Evolutionary conservation across 2,888 invertebrate genomes (phyloP), one percentile per base, ranked within the genome.

Genomic region (Julus scanicus): DNA sequence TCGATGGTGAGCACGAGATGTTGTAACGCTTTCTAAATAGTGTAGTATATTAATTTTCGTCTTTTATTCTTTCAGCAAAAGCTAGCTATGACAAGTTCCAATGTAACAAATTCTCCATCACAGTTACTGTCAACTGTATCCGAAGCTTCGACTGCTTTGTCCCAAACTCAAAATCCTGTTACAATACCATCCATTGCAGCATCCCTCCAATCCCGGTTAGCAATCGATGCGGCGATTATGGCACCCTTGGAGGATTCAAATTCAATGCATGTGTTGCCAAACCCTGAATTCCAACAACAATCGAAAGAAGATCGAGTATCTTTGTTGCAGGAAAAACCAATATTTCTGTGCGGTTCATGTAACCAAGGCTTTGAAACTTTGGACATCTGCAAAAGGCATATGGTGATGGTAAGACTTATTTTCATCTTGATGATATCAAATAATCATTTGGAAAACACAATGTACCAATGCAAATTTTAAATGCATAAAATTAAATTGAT

Each of bases 271-370:
- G 49, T 20, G 44, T 0, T 11, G 4, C 40, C 6, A 37, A 6
- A 20, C 37, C 13, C 37, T 39, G 37, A 80, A 5, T 85, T n/a
- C 1, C 48, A 85, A 2, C 44, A 11, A 9, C 2, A 37, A 11
- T 0, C 13, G 2, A 13, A 80, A 37, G 80, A 80, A 39, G 13
- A 13, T 13, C 29, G 39, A 87, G 44, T n/a, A 29, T 17, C 44
- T 86, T 4, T 57, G 20, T 17, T 83, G 15, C 89, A 86, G 53
- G 89, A 90, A 71, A 89, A 89, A 39, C 90, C 92, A 86, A 89
- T 92, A 85, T 92, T 91, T 89, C 90, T 92, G 3, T 92, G 92
- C 90, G 92, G 92, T 4, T 91, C 91, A 88, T 92, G 92, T 89
- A 91, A 91, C 88, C 89, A 91, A 49, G 92, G 91, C 0, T 92